These are phyloP conservation scores for Netelia inedita DNA, from an alignment of 2,888 invertebrate species.

Conservation along the genomic window DNA sequence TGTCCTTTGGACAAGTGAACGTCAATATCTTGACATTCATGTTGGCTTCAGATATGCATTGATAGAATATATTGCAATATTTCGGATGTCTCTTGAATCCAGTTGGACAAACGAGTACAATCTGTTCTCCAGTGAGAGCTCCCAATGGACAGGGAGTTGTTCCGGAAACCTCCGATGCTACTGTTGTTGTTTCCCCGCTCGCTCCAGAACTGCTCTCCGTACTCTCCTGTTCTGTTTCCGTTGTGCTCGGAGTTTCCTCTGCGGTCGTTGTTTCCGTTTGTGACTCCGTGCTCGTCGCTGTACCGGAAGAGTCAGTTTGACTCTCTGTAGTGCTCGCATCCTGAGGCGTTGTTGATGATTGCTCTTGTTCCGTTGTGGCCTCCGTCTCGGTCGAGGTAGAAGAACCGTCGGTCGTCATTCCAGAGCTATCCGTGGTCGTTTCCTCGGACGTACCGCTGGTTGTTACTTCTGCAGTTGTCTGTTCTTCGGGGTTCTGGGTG, in stretches of 20 bases:
- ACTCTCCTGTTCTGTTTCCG: slow-evolving; percentile 28
- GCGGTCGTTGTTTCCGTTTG: slow-evolving; percentile 54
- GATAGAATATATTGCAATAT: slow-evolving; percentile 93
- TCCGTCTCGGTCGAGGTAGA: slow-evolving; percentile 60
- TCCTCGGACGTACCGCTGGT: slow-evolving; percentile 54
- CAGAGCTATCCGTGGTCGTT: slow-evolving; percentile 55
- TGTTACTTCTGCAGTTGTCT: slow-evolving; percentile 57
- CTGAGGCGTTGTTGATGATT: slow-evolving; percentile 58
- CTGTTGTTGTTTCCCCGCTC: slow-evolving; percentile 18
- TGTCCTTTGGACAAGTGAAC: slow-evolving; percentile 92
- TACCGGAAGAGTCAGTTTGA: slow-evolving; percentile 38
- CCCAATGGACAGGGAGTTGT: slow-evolving; percentile 79
- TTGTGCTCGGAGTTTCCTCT: background rate
- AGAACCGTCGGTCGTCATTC: slow-evolving; percentile 63
- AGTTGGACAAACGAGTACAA: slow-evolving; percentile 91
- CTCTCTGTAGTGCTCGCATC: slow-evolving; percentile 18
- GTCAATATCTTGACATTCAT: slow-evolving; percentile 91
- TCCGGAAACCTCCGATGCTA: slow-evolving; percentile 24
- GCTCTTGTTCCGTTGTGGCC: slow-evolving; percentile 68
- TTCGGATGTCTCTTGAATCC: slow-evolving; percentile 94
- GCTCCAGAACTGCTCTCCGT: slow-evolving; percentile 43
- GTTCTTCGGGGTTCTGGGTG: slow-evolving; percentile 47
- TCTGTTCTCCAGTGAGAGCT: slow-evolving; percentile 89
- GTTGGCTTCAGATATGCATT: slow-evolving; percentile 90
- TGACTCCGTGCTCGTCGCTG: slow-evolving; percentile 60